Conservation (phyloP, 1,140 invertebrate genomes). For the Platyura marginata region DNA sequence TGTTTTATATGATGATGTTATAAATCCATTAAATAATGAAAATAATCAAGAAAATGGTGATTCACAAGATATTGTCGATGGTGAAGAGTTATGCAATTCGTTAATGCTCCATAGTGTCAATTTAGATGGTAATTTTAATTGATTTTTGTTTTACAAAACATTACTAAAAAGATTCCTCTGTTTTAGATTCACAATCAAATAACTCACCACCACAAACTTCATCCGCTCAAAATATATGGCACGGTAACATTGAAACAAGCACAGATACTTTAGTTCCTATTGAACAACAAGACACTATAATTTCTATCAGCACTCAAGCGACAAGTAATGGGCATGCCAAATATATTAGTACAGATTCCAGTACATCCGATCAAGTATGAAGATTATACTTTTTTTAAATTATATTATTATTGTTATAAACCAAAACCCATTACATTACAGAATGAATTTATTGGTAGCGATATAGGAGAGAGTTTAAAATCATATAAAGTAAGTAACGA, state of each 20-base stretch:
- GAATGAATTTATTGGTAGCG: too few species aligned
- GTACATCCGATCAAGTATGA: too few species aligned
- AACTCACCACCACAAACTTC: not conserved
- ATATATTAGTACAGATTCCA: too few species aligned
- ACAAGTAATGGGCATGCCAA: too few species aligned
- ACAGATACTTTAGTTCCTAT: conserved; percentile 26
- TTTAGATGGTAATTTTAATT: conserved; percentile 3
- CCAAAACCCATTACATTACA: too few species aligned
- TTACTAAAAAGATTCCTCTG: not conserved
- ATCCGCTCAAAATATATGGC: conserved; percentile 8
- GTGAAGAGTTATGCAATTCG: not conserved
- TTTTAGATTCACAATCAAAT: not conserved
- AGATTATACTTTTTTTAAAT: too few species aligned
- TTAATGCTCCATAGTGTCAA: conserved; percentile 5
- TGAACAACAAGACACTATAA: too few species aligned
- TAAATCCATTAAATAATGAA: not conserved
- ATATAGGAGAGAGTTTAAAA: not conserved
- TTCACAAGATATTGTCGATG: not conserved
- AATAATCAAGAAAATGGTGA: not conserved
- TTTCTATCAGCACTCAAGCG: too few species aligned
- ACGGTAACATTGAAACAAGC: conserved; percentile 24
- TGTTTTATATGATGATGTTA: not conserved
- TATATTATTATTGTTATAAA: too few species aligned
- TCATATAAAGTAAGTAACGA: not conserved
- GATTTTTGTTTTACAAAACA: not conserved